Conservation (phyloP, 1,140 invertebrate species). For the Drosophila saltans region DNA sequence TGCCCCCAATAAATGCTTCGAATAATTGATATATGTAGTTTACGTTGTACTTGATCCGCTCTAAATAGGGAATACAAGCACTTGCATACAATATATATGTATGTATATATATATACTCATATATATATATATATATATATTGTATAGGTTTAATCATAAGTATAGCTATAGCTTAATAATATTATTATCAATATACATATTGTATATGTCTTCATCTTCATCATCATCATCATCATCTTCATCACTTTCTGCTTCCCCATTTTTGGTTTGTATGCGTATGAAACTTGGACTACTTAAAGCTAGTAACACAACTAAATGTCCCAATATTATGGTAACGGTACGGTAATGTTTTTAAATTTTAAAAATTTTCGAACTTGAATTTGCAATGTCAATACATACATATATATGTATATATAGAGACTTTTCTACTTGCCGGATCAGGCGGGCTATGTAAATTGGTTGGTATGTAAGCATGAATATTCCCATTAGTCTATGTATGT, state of each 20-base stretch:
- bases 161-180: conserved; percentile 65
- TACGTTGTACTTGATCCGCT: conserved; percentile 42
- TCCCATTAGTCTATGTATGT: not conserved
- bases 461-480: not conserved
- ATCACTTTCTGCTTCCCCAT: not conserved
- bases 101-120: conserved; percentile 9
- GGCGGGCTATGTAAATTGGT: not conserved
- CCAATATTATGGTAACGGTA: conserved; percentile 50
- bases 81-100: conserved; percentile 8
- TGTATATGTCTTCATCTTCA: conserved; percentile 58
- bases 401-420: conserved; percentile 27
- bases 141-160: conserved; percentile 44
- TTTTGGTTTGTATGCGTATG: conserved; percentile 54
- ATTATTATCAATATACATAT: conserved; percentile 81
- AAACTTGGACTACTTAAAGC: conserved; percentile 77
- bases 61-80: conserved; percentile 15
- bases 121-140: conserved; percentile 18
- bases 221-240: not conserved
- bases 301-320: conserved; percentile 81
- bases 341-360: conserved; percentile 18
- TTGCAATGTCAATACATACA: conserved; percentile 13
- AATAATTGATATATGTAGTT: conserved; percentile 80
- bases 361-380: conserved; percentile 15
- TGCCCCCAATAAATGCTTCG: conserved; percentile 75
- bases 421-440: not conserved